phyloP scores from a whole-genome alignment of 2,113 vertebrate species.

The Pachyramphus minor region DNA sequence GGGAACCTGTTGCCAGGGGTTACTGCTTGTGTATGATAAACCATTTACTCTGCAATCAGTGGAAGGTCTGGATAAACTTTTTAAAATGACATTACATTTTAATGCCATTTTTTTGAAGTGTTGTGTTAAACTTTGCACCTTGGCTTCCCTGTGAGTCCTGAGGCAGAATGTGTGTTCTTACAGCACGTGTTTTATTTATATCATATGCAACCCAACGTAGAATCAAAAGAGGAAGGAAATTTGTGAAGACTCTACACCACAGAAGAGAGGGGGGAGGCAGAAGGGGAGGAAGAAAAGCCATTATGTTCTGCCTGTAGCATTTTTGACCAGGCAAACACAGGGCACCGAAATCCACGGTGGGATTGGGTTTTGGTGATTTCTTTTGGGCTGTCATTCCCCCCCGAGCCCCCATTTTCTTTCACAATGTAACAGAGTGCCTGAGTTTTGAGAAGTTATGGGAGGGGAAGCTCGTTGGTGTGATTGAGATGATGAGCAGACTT shows the following conservation, averaged over 20 bases:
- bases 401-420: background rate
- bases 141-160: background rate
- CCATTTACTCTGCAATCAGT: background rate
- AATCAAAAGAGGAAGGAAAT: slow-evolving; percentile 66
- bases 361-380: background rate
- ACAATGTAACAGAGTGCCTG: background rate
- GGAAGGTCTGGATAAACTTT: background rate
- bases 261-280: slow-evolving; percentile 43
- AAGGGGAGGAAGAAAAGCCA: slow-evolving; percentile 1
- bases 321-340: background rate
- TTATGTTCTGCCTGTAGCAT: background rate
- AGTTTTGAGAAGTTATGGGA: background rate
- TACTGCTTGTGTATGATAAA: background rate
- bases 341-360: background rate
- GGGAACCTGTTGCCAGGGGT: background rate
- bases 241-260: slow-evolving; percentile 14
- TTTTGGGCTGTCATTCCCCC: background rate
- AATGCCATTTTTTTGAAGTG: background rate
- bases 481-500: background rate
- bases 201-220: background rate
- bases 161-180: background rate
- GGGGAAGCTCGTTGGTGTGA: background rate
- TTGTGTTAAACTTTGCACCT: background rate
- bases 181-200: background rate
- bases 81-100: background rate